Base-by-base conservation (phyloP, 2,113 vertebrate genomes). In the Tragelaphus buxtoni region DNA sequence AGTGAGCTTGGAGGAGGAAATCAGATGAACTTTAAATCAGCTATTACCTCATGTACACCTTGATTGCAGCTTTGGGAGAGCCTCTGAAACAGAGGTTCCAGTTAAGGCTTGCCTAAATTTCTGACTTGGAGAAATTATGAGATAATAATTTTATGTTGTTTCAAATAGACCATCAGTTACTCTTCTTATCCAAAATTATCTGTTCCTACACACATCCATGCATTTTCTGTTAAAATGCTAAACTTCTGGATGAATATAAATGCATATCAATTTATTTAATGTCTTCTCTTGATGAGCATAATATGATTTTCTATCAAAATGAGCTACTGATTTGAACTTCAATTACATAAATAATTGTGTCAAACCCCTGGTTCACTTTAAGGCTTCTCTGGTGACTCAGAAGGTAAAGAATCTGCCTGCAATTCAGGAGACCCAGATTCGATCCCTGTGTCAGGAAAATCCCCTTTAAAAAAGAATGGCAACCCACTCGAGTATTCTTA, bases 241-340 rank as follows among this genome's bases (percentile, higher is more conserved):
- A 74, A 6, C 17, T 87, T 77, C 39, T 2, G 2, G 22, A 94
- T 9, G 22, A 90, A 74, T 8, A 55, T 63, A 81, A 56, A 81
- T 83, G 11, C 8, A 12, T 76, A 32, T 77, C 4, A 35, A 24
- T 90, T 79, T 45, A 90, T 85, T 97, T 49, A 81, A 35, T 88
- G 4, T 32, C 18, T 88, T 82, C 49, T 88, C 51, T 91, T 92
- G 17, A 51, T 51, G 45, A 51, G 8, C 3, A 49, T 69, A 16
- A 85, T 65, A 90, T 5, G 20, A 92, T 63, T 92, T 81, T 88
- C 24, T 90, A 69, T 60, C 79, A 95, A 95, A 96, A 89, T 47
- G 28, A 92, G 32, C 12, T 63, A 35, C 9, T 87, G 13, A 93
- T 76, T 69, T 28, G 49, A 76, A 91, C 35, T 86, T 92, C 6